Base-by-base conservation (phyloP, 2,113 vertebrate species). In the pig (Sus scrofa) region DNA sequence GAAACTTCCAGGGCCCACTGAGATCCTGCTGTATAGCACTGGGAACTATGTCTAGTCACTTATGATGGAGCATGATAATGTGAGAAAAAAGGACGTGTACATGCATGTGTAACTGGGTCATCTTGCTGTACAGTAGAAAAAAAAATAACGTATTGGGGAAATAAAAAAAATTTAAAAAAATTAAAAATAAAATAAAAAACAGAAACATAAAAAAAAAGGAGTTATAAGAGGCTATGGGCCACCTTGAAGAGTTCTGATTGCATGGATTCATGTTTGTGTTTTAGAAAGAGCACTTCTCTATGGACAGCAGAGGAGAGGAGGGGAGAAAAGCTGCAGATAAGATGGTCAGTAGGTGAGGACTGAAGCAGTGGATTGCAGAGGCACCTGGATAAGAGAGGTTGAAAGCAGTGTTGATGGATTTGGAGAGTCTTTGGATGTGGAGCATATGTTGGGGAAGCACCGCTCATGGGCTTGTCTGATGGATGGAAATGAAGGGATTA, bases 381-480 rank as follows among this genome's bases (percentile, higher is more conserved):
- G 34, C 26, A 30, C 19, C 56, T 15, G 73, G n/a, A 32, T 22
- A 32, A 68, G 44, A 60, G 60, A 32, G 18, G 22, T 32, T 89
- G n/a, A 26, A 20, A 73, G 32, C 15, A 2, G n/a, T 30, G 30
- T 0, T 12, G 8, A 37, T 1, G 12, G 30, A 22, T 34, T 0
- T 70, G 34, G 68, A 60, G 16, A 27, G 7, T 24, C 9, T n/a
- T 2, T 74, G 34, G 60, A 56, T 52, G 6, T 1, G 52, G 58
- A 19, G n/a, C 20, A 20, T 18, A 20, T 8, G 19, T 4, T 50
- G 24, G 7, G 8, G 30, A 56, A 95, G 34, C 26, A 26, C 26
- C 39, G 32, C 32, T 63, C 56, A 6, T 13, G 65, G 44, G 73
- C 37, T 83, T 63, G 22, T 78, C 44, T 94, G 52, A 68, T 30